These are phyloP conservation scores for Aleiodes alternator DNA, from an alignment of 2,888 invertebrate genomes.

Conservation along the genomic window DNA sequence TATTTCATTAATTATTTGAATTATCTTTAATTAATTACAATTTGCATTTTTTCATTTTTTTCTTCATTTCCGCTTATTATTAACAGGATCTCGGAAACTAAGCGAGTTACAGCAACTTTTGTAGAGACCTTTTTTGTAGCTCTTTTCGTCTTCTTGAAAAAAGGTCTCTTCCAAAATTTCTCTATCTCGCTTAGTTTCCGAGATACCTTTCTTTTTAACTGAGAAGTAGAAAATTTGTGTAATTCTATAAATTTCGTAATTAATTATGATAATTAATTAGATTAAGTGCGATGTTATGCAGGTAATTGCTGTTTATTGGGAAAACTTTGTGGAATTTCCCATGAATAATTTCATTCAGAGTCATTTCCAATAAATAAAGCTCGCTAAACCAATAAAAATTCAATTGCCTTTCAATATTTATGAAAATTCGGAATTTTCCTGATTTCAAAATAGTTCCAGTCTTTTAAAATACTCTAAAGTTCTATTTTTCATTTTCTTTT, in stretches of 20 bases:
- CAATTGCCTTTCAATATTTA: slow-evolving; percentile 1
- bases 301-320: slow-evolving; percentile 17
- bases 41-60: background rate
- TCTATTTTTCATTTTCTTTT: slow-evolving; percentile 48
- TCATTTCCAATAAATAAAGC: slow-evolving; percentile 11
- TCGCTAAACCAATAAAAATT: background rate
- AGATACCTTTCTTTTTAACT: no score
- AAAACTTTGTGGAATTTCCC: slow-evolving; percentile 10
- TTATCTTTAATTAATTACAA: background rate
- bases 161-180: no score
- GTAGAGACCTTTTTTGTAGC: background rate
- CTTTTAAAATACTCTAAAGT: slow-evolving; percentile 8
- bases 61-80: no score
- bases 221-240: background rate
- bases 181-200: no score
- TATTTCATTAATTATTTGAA: background rate
- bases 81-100: background rate
- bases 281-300: background rate
- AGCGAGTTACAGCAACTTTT: background rate
- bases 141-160: background rate
- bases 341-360: background rate
- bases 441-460: background rate
- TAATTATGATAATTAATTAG: background rate
- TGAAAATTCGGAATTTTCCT: slow-evolving; percentile 18
- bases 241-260: background rate